Evolutionary conservation across 2,113 vertebrate species (phyloP).

Genomic region (Mirounga angustirostris): DNA sequence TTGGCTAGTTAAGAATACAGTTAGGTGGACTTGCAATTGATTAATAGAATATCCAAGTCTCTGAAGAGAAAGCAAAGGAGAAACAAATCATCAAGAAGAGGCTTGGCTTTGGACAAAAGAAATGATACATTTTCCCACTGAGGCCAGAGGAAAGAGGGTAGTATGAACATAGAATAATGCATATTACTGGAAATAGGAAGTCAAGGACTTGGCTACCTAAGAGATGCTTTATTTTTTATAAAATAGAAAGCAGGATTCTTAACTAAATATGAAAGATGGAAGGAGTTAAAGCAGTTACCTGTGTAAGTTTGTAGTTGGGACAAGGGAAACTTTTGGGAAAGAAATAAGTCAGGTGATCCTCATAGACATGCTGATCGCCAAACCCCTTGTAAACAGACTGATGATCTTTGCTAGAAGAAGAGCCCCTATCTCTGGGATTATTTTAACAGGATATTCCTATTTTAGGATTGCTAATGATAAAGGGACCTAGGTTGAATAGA

Average conservation of each 20-base stretch:
- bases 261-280: not conserved
- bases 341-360: not conserved
- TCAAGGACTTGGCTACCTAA: not conserved
- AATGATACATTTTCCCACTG: not conserved
- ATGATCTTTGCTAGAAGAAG: constrained; percentile 2
- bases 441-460: not conserved
- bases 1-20: not conserved
- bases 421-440: not conserved
- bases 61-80: not conserved
- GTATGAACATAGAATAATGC: not conserved
- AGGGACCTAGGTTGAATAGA: not conserved
- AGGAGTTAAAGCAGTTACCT: not conserved
- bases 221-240: not conserved
- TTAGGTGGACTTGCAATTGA: not conserved
- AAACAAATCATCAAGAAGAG: not conserved
- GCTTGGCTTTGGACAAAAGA: not conserved
- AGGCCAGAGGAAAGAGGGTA: not conserved
- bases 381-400: not conserved
- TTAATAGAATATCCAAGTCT: not conserved
- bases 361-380: not conserved
- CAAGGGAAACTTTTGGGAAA: not conserved
- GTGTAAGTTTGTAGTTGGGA: not conserved
- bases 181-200: not conserved
- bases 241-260: constrained; percentile 2
- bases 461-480: constrained; percentile 23